Conservation (phyloP, 2,888 invertebrate species). For the Apoda limacodes region DNA sequence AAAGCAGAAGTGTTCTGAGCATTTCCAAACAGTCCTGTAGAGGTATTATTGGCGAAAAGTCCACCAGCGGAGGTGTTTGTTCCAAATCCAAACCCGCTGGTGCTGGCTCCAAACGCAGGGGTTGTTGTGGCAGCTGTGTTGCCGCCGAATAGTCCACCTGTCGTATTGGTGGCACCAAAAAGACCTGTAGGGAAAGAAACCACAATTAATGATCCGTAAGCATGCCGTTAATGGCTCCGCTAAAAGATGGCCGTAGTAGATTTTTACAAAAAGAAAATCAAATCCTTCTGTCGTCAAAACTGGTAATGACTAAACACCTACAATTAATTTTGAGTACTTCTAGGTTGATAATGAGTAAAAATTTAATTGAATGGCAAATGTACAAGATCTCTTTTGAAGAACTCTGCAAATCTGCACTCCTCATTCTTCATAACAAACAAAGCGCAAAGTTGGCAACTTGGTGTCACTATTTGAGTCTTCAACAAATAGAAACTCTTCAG, state of each 20-base stretch:
- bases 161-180: slow-evolving; percentile 69
- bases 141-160: slow-evolving; percentile 44
- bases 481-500: too few species aligned
- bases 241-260: not conserved
- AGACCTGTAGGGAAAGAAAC: slow-evolving; percentile 60
- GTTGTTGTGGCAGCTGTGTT: slow-evolving; percentile 49
- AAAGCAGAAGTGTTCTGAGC: slow-evolving; percentile 70
- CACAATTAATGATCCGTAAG: not conserved
- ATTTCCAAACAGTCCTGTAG: slow-evolving; percentile 70
- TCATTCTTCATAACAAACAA: too few species aligned
- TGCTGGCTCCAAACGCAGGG: slow-evolving; percentile 74
- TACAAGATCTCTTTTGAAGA: too few species aligned
- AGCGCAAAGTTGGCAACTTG: too few species aligned
- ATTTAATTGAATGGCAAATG: too few species aligned
- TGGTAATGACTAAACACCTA: too few species aligned
- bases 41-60: slow-evolving; percentile 69
- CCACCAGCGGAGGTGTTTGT: slow-evolving; percentile 58
- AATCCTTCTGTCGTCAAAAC: not conserved
- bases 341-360: too few species aligned
- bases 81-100: slow-evolving; percentile 55
- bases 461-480: too few species aligned
- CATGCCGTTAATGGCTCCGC: not conserved
- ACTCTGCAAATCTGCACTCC: too few species aligned
- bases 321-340: too few species aligned
- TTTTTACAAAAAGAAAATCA: not conserved